Base-by-base conservation (phyloP, 1,140 invertebrate species). In the Augochlora pura region DNA sequence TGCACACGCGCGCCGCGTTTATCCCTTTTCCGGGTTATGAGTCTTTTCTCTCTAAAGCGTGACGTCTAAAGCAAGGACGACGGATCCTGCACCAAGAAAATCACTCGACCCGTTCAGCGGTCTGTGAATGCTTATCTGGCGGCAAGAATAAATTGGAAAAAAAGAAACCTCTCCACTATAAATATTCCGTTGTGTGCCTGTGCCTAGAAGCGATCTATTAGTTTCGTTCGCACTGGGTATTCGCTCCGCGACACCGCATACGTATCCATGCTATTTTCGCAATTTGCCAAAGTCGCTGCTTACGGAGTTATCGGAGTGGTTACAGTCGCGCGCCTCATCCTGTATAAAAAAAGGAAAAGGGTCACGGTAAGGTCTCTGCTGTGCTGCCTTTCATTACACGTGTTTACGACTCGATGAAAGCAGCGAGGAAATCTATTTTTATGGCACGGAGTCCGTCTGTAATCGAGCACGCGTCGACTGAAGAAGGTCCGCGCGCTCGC, bases 341-440 rank as follows among this genome's bases (percentile, higher is more conserved):
- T 63, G 18, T 64, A 64, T 64, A 25, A 14, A 46, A 52, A 16
- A 52, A 38, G 25, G 23, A 66, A 27, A 25, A 57, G 46, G 72
- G 32, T 54, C 46, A 54, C 60, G n/a, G 46, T 12, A 7, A 39
- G 52, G 68, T 18, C 52, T 39, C 52, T 39, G 9, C 21, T 4
- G 57, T 10, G n/a, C n/a, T 23, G 27, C 9, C 46, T 67, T 27
- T 75, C 38, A 64, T 75, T 75, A 67, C 63, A 67, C 73, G 38
- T 57, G 73, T 25, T 74, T 65, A 65, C 4, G 18, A 12, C 12
- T 57, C n/a, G 39, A 66, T 18, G 46, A 57, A 75, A 75, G 46
- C 46, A 27, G 9, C n/a, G 65, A 21, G 46, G n/a, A 57, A n/a
- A 27, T 67, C 63, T 75, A 75, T 75, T 75, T 75, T 67, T 67